These are phyloP conservation scores for Lepidurus arcticus DNA, from an alignment of 1,140 invertebrate species.

Conservation along the genomic window DNA sequence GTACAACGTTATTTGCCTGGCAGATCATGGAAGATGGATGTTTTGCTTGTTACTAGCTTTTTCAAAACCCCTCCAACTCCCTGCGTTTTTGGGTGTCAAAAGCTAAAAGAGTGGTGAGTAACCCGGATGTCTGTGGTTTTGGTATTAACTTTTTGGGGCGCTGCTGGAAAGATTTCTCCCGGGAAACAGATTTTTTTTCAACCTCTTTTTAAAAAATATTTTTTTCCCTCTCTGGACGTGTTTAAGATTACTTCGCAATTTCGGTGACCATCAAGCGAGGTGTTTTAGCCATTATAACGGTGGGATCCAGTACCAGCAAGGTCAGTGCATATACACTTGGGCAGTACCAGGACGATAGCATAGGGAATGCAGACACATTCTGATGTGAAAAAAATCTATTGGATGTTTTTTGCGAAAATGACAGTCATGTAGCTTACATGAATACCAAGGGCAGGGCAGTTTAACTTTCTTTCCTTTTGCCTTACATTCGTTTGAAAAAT, in stretches of 20 bases:
- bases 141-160: background rate
- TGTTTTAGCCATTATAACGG: constrained; percentile 11
- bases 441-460: too few relatives aligned
- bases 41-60: too few relatives aligned
- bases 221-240: background rate
- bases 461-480: too few relatives aligned
- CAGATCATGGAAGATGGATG: background rate
- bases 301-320: background rate
- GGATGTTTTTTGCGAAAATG: too few relatives aligned
- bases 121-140: constrained; percentile 18
- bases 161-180: background rate
- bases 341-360: too few relatives aligned
- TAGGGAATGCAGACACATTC: too few relatives aligned
- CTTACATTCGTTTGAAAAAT: too few relatives aligned
- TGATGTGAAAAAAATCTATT: too few relatives aligned
- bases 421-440: too few relatives aligned
- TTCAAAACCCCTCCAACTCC: background rate
- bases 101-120: background rate
- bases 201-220: background rate
- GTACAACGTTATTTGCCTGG: background rate
- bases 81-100: background rate
- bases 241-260: background rate
- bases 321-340: background rate
- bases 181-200: background rate
- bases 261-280: background rate